Percentiles rank a stretch among this genome's conserved stretches.
Conservation (phyloP, 1,140 invertebrate genomes). For the Triops cancriformis region DNA sequence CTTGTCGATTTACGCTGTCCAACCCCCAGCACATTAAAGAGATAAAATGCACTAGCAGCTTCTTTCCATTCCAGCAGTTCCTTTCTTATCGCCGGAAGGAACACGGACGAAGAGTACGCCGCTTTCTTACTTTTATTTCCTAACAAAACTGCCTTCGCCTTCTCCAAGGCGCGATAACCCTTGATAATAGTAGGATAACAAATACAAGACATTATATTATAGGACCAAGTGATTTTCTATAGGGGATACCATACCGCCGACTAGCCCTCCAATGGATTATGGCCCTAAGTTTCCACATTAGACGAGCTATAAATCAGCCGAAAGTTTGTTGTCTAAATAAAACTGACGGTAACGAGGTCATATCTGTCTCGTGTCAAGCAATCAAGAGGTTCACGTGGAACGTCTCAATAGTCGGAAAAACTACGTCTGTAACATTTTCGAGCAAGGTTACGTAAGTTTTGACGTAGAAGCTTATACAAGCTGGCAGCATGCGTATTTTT, state of each 20-base stretch:
- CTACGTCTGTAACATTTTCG: not conserved
- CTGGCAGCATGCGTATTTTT: not conserved
- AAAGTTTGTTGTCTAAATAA: not conserved
- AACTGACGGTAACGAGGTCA: not conserved
- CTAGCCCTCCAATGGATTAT: not conserved
- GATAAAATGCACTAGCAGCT: not conserved
- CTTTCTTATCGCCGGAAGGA: not conserved
- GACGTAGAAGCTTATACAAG: not conserved
- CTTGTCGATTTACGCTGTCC: not conserved
- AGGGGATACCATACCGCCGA: not conserved
- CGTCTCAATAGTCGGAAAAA: not conserved
- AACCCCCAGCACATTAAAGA: not conserved
- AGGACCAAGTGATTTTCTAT: not conserved
- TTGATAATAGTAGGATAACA: not conserved
- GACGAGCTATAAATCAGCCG: not conserved
- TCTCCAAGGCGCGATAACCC: not conserved
- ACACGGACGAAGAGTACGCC: not conserved
- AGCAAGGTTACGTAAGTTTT: not conserved
- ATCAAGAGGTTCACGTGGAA: not conserved
- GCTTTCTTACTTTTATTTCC: not conserved
- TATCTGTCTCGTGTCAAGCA: not conserved
- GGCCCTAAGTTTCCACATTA: not conserved
- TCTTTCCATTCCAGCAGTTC: constrained; percentile 1
- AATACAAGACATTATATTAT: not conserved
- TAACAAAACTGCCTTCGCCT: not conserved